Evolutionary conservation across 2,797 vertebrate species (phyloP).

Genomic region (Natrix natrix): DNA sequence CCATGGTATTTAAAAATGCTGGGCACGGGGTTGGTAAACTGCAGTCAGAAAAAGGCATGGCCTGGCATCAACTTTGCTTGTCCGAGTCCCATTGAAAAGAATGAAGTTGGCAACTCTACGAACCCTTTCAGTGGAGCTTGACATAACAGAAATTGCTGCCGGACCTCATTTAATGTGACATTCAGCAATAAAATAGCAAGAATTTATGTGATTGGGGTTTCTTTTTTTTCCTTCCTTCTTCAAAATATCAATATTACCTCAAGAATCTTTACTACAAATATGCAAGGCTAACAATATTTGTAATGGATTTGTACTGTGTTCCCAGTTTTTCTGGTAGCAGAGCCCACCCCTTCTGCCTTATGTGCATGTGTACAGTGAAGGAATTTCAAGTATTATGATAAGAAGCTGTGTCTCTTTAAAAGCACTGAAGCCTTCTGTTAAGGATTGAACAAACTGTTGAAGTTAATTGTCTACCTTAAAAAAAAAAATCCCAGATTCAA

Average conservation of each 20-base stretch:
- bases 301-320: conserved; percentile 67
- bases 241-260: conserved; percentile 72
- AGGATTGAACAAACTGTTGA: conserved; percentile 42
- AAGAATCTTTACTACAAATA: conserved; percentile 69
- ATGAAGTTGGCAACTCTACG: background rate
- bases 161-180: conserved; percentile 52
- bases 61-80: background rate
- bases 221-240: conserved; percentile 33
- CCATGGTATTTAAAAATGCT: conserved; percentile 48
- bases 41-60: conserved; percentile 17
- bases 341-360: conserved; percentile 34
- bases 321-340: conserved; percentile 63
- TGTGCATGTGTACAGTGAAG: conserved; percentile 51
- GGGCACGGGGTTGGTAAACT: conserved; percentile 49
- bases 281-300: conserved; percentile 69
- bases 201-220: conserved; percentile 50
- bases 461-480: conserved; percentile 33
- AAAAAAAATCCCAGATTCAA: conserved; percentile 28
- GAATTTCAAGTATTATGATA: conserved; percentile 59
- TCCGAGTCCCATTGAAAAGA: background rate
- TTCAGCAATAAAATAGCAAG: conserved; percentile 75
- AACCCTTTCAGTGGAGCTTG: background rate
- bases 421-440: conserved; percentile 60
- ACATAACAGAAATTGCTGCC: background rate
- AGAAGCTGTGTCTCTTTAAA: conserved; percentile 62